Evolutionary conservation across 2,888 invertebrate species (phyloP), one percentile per base, ranked within the genome.

Genomic region (Xylota segnis): DNA sequence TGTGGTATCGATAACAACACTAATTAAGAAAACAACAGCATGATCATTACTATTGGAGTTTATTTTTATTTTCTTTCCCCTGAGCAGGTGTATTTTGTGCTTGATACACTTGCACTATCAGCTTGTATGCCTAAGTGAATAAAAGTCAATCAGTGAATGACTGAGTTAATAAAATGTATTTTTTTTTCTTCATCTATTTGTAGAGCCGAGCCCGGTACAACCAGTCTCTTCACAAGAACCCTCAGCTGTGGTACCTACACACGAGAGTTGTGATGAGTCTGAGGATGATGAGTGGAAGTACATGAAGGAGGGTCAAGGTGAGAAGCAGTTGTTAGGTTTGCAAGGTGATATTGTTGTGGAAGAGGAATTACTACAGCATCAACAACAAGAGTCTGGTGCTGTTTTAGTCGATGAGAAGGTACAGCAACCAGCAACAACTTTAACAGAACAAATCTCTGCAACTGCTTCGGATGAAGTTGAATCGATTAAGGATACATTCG

Each of bases 271-370:
- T 58, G 76, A 86, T 76, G 86, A 86, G 54, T 82, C 82, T 52
- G 91, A 91, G 88, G 96, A 96, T 93, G 97, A 96, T 95, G 97
- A 97, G 95, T 97, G 96, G 96, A 96, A 97, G 92, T 97, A 96
- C 91, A 95, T 94, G 89, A 95, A 94, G 89, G 94, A 95, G 91
- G 94, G 94, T 90, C 94, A 94, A 89, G 91, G 90, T 89, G 92
- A 92, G 89, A 91, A 92, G 89, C 90, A 89, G 70, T 54, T 78
- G 59, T 43, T 86, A 43, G 72, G 72, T 29, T 34, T 82, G 27
- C 86, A 76, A 61, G 50, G 72, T 61, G 82, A 82, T 72, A 86
- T 32, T 52, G 77, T 77, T 74, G 75, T 86, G n/a, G 81, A 86
- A 23, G 81, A 81, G 47, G 83, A 79, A 32, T 9, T 75, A 40